Conservation (phyloP, 2,113 vertebrate genomes). For the Mesitornis unicolor region DNA sequence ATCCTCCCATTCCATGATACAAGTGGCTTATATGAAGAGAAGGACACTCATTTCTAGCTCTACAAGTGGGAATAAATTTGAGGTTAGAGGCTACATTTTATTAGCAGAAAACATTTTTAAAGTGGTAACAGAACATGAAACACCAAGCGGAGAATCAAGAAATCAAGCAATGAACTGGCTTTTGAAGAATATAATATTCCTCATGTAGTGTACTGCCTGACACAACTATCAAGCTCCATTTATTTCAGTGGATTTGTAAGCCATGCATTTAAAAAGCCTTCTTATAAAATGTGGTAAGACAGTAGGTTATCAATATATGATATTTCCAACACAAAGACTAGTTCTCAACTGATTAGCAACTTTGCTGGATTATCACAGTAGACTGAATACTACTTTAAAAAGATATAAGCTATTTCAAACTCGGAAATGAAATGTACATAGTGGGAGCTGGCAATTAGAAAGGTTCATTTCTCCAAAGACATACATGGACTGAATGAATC, state of each 20-base stretch:
- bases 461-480: neutral
- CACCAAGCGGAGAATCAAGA: neutral
- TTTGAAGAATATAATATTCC: neutral
- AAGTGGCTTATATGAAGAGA: neutral
- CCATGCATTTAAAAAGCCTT: neutral
- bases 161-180: neutral
- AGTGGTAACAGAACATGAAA: neutral
- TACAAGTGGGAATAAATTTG: neutral
- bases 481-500: neutral
- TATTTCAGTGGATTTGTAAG: neutral
- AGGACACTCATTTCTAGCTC: neutral
- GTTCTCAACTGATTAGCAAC: neutral
- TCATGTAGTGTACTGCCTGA: neutral
- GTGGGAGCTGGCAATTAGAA: neutral
- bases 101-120: neutral
- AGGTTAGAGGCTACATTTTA: neutral
- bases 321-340: neutral
- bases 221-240: neutral
- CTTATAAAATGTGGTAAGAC: neutral
- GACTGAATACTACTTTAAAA: neutral
- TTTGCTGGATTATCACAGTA: neutral
- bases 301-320: neutral
- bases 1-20: neutral
- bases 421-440: neutral
- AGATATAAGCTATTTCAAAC: neutral